Base-by-base conservation (phyloP, 2,888 invertebrate species). In the Pyrocoelia pectoralis region DNA sequence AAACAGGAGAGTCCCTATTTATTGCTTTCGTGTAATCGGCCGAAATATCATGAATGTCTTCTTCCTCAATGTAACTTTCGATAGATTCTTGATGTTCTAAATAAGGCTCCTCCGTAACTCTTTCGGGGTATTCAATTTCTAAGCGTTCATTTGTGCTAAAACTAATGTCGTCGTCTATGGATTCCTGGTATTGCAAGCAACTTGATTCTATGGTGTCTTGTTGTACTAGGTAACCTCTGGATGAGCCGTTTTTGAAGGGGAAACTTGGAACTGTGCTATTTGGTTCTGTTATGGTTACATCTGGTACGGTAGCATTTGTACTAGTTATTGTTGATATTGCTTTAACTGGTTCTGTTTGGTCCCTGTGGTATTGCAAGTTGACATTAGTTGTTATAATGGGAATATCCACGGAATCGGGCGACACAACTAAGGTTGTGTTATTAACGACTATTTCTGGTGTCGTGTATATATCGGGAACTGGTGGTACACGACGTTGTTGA, bases 41-140 rank as follows among this genome's bases (percentile, higher is more conserved):
- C 14, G 72, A 69, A 61, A 65, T 66, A 49, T 70, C 70, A 57
- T 74, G 64, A 43, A 68, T 55, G 13, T 81, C 81, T 65, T 81
- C 81, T 65, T 84, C 81, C 59, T 81, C 83, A 9, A 79, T 76
- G 69, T 83, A 84, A 69, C 82, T 83, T 56, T 84, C 84, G 4
- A 83, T 74, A 1, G 83, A 82, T 56, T 83, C 84, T 69, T 83
- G 83, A 13, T 65, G 66, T 19, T 70, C 67, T 41, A 70, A 60
- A 41, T 66, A 67, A 9, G 62, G 62, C 38, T 66, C 66, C 19
- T 71, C 67, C n/a, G 53, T 65, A 17, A 61, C 53, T 41, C 67
- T 66, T 14, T 68, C 68, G 1, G 52, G 58, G 48, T 65, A 65
- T 8, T 48, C 57, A 6, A 46, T 28, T 24, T 56, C 56, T 5